Conservation (phyloP, 2,113 vertebrate species). For the Melospiza georgiana region DNA sequence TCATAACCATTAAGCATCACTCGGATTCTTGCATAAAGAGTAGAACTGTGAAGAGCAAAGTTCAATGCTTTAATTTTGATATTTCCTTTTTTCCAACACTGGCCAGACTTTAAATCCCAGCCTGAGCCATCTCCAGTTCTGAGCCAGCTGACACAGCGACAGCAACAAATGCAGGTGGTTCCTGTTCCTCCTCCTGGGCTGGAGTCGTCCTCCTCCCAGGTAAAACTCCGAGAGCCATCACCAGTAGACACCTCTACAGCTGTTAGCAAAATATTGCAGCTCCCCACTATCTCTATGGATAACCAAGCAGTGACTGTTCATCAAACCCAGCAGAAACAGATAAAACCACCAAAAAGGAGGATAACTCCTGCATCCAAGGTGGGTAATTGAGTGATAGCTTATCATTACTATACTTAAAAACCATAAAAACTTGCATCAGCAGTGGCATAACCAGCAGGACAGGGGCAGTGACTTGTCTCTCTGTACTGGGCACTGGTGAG, state of each 20-base stretch:
- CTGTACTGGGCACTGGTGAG: neutral
- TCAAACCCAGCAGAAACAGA: slow-evolving; percentile 83
- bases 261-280: slow-evolving; percentile 79
- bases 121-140: slow-evolving; percentile 94
- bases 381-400: neutral
- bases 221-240: slow-evolving; percentile 69
- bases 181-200: slow-evolving; percentile 76
- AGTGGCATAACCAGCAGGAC: neutral
- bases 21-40: neutral
- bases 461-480: neutral
- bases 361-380: slow-evolving; percentile 87
- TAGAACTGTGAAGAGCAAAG: neutral
- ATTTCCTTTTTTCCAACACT: neutral
- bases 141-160: slow-evolving; percentile 89
- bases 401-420: neutral
- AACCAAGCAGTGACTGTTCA: slow-evolving; percentile 67
- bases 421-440: neutral
- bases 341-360: slow-evolving; percentile 87
- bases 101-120: slow-evolving; percentile 88
- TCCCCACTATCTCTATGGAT: slow-evolving; percentile 71
- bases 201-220: slow-evolving; percentile 78
- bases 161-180: slow-evolving; percentile 76
- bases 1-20: neutral
- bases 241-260: slow-evolving; percentile 69
- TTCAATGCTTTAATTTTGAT: neutral